phyloP scores from a whole-genome alignment of 2,797 vertebrate genomes.

The Acanthurus lineatus region DNA sequence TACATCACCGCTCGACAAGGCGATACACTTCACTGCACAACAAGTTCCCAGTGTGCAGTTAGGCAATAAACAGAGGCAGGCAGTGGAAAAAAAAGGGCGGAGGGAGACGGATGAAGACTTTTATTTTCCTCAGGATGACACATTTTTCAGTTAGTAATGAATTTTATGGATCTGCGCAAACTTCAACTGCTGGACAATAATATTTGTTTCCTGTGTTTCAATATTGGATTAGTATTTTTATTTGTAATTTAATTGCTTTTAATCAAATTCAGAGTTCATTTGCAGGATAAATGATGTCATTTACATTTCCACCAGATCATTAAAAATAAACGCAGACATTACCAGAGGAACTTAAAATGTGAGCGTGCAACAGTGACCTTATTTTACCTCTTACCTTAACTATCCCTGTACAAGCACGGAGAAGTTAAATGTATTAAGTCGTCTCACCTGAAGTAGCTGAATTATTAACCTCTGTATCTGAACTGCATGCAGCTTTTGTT shows the following conservation, averaged over 20 bases:
- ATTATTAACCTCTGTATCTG: background rate
- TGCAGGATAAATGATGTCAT: background rate
- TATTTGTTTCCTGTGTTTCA: slow-evolving; percentile 16
- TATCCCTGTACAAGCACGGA: background rate
- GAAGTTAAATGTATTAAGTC: background rate
- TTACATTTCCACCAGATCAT: background rate
- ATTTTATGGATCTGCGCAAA: slow-evolving; percentile 10
- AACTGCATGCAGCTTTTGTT: slow-evolving; percentile 2
- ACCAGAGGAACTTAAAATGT: background rate
- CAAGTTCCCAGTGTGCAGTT: slow-evolving; percentile 50
- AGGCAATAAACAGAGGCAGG: slow-evolving; percentile 48
- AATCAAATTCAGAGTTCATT: background rate
- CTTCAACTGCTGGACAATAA: slow-evolving; percentile 3
- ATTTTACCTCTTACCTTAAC: background rate
- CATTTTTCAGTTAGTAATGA: slow-evolving; percentile 33
- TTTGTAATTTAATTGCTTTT: background rate
- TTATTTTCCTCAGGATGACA: slow-evolving; percentile 32
- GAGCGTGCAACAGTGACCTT: background rate
- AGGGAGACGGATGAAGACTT: slow-evolving; percentile 26
- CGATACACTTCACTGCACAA: slow-evolving; percentile 60
- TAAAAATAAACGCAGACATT: background rate
- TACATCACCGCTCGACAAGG: slow-evolving; percentile 75
- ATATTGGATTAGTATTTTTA: background rate
- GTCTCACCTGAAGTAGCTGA: background rate
- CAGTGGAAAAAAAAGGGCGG: slow-evolving; percentile 19